Evolutionary conservation across 2,888 invertebrate species (phyloP).

Genomic region (Tenthredo amoena): DNA sequence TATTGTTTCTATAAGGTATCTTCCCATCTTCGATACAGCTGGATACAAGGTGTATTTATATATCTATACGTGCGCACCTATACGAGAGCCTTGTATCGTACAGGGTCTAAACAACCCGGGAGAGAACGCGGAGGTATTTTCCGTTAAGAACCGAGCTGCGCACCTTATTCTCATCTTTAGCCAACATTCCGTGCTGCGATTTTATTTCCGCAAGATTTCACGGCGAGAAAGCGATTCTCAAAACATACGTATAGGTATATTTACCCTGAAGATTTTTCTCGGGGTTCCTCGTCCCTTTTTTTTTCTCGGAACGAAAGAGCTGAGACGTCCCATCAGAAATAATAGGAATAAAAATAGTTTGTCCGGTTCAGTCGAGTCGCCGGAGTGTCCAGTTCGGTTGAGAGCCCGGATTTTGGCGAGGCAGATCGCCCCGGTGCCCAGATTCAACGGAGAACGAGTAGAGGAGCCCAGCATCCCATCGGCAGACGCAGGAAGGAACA

Average conservation of each 20-base stretch:
- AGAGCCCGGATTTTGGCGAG: constrained; percentile 61
- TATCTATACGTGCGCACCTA: background rate
- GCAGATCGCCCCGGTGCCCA: constrained; percentile 56
- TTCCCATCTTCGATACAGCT: constrained; percentile 62
- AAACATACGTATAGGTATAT: no score
- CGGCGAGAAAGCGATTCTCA: background rate
- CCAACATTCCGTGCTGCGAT: background rate
- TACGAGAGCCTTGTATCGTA: background rate
- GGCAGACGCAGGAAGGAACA: constrained; percentile 68
- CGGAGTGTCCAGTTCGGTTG: background rate
- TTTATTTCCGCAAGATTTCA: background rate
- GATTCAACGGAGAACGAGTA: background rate
- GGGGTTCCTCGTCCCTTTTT: no score
- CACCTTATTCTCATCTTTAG: constrained; percentile 55
- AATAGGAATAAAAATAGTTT: no score
- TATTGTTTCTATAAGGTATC: constrained; percentile 65
- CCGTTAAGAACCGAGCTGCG: constrained; percentile 54
- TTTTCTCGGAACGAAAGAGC: no score
- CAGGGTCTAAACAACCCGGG: constrained; percentile 67
- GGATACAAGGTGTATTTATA: constrained; percentile 52
- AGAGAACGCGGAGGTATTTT: constrained; percentile 68
- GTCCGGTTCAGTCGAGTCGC: no score
- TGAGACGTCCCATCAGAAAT: no score
- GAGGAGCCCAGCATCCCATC: constrained; percentile 66
- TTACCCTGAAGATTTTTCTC: no score